A percentile compares a stretch with the other conserved stretches of the same genome.
Evolutionary conservation across 2,113 vertebrate species (phyloP).

Genomic region (Oostethus manadensis): DNA sequence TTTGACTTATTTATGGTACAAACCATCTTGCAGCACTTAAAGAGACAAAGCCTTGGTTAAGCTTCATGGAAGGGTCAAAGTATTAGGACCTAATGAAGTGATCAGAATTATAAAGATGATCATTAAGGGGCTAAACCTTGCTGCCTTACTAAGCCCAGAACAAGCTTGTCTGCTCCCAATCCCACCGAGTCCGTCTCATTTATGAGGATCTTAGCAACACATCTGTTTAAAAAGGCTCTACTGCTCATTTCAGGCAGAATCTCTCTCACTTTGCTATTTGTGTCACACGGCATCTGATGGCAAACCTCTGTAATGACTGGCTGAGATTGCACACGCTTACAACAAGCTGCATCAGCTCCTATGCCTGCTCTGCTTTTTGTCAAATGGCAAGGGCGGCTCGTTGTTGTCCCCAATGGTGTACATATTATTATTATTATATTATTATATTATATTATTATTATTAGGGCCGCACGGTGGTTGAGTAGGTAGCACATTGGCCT

Average conservation of each 20-base stretch:
- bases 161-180: conserved; percentile 14
- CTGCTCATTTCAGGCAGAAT: conserved; percentile 21
- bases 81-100: neutral
- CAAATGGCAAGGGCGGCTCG: neutral
- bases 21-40: too few relatives aligned
- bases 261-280: neutral
- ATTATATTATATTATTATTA: too few relatives aligned
- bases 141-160: neutral
- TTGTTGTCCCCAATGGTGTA: neutral
- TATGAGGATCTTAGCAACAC: conserved; percentile 25
- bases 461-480: too few relatives aligned
- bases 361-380: too few relatives aligned
- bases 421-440: neutral
- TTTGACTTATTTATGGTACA: too few relatives aligned
- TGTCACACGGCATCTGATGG: conserved; percentile 22
- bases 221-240: conserved; percentile 25
- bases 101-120: neutral
- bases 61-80: too few relatives aligned
- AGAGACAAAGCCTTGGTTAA: neutral
- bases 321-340: conserved; percentile 12
- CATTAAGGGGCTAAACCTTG: neutral
- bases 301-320: conserved; percentile 8
- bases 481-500: too few relatives aligned
- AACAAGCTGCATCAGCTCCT: neutral
- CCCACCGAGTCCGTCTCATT: conserved; percentile 7